Evolutionary conservation across 2,113 vertebrate genomes (phyloP).

Genomic region (Syrmaticus mikado): DNA sequence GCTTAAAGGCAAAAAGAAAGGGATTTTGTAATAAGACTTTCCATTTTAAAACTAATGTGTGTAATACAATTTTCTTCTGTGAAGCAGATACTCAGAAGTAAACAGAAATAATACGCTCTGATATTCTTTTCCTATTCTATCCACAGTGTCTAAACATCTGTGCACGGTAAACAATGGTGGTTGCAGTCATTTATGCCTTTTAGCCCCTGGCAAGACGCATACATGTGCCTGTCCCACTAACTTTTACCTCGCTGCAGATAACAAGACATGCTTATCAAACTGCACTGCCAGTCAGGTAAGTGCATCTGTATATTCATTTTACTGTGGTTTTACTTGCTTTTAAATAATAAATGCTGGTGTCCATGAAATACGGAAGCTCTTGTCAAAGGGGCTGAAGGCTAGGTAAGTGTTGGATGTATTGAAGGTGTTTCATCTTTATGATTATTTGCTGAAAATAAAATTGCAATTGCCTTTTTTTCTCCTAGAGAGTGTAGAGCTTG

Average conservation of each 20-base stretch:
- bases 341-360: rapidly evolving
- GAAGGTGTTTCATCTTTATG: rapidly evolving
- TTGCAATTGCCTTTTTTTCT: neutral
- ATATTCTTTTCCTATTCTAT: neutral
- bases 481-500: neutral
- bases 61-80: neutral
- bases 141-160: constrained; percentile 90
- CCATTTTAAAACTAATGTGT: neutral
- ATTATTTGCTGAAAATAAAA: neutral
- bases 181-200: constrained; percentile 96
- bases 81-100: neutral
- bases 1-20: neutral
- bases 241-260: constrained; percentile 95
- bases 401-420: neutral
- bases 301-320: rapidly evolving
- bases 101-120: neutral
- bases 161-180: constrained; percentile 94
- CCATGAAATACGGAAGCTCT: neutral
- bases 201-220: constrained; percentile 87
- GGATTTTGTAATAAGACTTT: neutral
- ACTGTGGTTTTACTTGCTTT: neutral
- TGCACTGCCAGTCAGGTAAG: constrained; percentile 97
- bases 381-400: neutral
- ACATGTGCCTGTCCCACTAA: constrained; percentile 96
- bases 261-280: constrained; percentile 95